Evolutionary conservation across 2,888 invertebrate genomes (phyloP).

Genomic region (Leucozona laternaria): DNA sequence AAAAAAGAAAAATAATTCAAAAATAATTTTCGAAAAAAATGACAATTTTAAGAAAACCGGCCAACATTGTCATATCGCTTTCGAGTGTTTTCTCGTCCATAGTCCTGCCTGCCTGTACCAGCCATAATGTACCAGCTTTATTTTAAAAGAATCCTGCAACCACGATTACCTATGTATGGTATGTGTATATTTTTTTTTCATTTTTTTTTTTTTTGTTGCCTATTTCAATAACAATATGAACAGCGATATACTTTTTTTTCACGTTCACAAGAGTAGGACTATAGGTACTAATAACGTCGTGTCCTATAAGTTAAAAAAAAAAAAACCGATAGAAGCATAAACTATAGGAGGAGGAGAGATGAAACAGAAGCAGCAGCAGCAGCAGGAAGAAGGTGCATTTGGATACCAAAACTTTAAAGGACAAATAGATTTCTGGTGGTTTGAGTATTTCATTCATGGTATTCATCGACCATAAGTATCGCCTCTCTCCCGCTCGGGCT

Average conservation of each 20-base stretch:
- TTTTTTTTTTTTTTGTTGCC: conserved; percentile 8
- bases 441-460: conserved; percentile 70
- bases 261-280: conserved; percentile 56
- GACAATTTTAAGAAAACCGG: conserved; percentile 59
- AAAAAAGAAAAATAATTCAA: conserved; percentile 18
- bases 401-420: conserved; percentile 45
- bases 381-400: conserved; percentile 32
- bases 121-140: conserved; percentile 22
- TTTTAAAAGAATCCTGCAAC: conserved; percentile 27
- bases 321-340: neutral
- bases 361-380: neutral
- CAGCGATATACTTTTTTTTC: conserved; percentile 60
- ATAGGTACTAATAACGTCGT: conserved; percentile 59
- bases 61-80: conserved; percentile 33
- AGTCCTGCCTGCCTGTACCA: neutral
- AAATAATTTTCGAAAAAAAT: conserved; percentile 33
- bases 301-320: conserved; percentile 20
- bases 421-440: conserved; percentile 71
- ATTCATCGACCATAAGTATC: conserved; percentile 74
- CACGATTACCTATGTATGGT: neutral
- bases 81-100: neutral
- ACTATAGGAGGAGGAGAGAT: neutral
- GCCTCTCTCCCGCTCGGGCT: conserved; percentile 25
- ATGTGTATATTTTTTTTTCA: neutral
- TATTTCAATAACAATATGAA: conserved; percentile 64